Evolutionary conservation across 2,888 invertebrate species (phyloP).

Genomic region (Pyrocoelia pectoralis): DNA sequence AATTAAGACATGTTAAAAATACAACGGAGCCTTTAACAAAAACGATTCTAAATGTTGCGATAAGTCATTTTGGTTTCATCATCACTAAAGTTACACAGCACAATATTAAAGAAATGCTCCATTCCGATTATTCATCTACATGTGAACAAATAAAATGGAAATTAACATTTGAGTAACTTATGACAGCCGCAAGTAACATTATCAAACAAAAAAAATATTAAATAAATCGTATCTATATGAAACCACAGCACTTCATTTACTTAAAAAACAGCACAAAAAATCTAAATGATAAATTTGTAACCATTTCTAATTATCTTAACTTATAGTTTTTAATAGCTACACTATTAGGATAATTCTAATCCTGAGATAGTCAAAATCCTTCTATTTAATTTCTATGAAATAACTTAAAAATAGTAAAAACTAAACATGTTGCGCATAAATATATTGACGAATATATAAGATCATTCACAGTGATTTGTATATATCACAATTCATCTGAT

Average conservation of each 20-base stretch:
- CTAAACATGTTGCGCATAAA: constrained; percentile 1
- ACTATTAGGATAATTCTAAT: constrained; percentile 17
- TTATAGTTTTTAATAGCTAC: constrained; percentile 1
- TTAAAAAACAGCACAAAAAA: constrained; percentile 8
- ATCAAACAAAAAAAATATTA: constrained; percentile 7
- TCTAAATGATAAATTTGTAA: constrained; percentile 9
- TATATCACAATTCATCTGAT: too few relatives aligned
- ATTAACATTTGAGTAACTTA: neutral
- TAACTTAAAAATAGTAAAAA: constrained; percentile 1
- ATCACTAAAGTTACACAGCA: neutral
- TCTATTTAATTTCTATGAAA: too few relatives aligned
- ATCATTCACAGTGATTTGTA: too few relatives aligned
- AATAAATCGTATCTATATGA: constrained; percentile 14
- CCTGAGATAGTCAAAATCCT: constrained; percentile 15
- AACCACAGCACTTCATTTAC: constrained; percentile 22
- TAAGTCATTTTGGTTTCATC: neutral
- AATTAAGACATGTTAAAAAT: constrained; percentile 4
- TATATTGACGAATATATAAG: too few relatives aligned
- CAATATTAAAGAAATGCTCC: neutral
- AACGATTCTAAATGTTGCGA: neutral
- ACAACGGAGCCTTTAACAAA: neutral
- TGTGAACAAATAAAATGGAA: neutral
- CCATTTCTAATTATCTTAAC: neutral
- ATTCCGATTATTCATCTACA: neutral
- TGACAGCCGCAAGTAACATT: neutral